Conservation (phyloP, 1,140 invertebrate genomes). For the Cydia pomonella region DNA sequence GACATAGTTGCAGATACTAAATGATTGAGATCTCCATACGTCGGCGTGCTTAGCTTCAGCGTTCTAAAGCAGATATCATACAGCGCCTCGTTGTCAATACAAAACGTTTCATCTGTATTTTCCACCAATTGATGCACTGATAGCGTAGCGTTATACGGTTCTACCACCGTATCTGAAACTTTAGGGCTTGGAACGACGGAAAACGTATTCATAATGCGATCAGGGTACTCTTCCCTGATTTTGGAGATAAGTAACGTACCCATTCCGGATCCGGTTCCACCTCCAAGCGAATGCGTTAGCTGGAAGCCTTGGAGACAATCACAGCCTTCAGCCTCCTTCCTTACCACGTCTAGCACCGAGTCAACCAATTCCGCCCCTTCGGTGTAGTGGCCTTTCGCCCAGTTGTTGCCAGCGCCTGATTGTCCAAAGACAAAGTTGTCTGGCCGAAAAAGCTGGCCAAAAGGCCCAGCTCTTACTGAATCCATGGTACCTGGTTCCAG, state of each 20-base stretch:
- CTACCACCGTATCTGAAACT: slow-evolving; percentile 86
- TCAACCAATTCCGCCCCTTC: slow-evolving; percentile 90
- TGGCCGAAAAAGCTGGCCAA: slow-evolving; percentile 92
- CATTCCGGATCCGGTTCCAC: slow-evolving; percentile 86
- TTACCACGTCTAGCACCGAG: slow-evolving; percentile 90
- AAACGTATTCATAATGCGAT: slow-evolving; percentile 91
- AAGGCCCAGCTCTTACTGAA: slow-evolving; percentile 86
- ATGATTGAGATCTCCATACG: slow-evolving; percentile 87
- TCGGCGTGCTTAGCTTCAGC: slow-evolving; percentile 88
- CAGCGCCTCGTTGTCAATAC: slow-evolving; percentile 87
- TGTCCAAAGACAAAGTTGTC: slow-evolving; percentile 86
- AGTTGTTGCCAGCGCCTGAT: slow-evolving; percentile 87
- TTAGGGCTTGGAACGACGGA: slow-evolving; percentile 89
- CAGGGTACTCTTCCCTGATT: slow-evolving; percentile 84
- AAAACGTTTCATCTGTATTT: slow-evolving; percentile 86
- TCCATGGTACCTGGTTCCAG: slow-evolving; percentile 89
- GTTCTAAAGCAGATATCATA: slow-evolving; percentile 87
- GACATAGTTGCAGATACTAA: slow-evolving; percentile 76
- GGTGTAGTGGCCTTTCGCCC: slow-evolving; percentile 92
- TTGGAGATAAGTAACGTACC: slow-evolving; percentile 84
- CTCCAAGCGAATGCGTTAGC: slow-evolving; percentile 82
- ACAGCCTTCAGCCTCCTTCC: slow-evolving; percentile 91
- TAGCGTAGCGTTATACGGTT: slow-evolving; percentile 85
- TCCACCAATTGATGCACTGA: slow-evolving; percentile 87
- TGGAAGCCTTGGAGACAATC: slow-evolving; percentile 87